phyloP scores from a whole-genome alignment of 2,888 invertebrate genomes.

The Eubasilissa splendida region DNA sequence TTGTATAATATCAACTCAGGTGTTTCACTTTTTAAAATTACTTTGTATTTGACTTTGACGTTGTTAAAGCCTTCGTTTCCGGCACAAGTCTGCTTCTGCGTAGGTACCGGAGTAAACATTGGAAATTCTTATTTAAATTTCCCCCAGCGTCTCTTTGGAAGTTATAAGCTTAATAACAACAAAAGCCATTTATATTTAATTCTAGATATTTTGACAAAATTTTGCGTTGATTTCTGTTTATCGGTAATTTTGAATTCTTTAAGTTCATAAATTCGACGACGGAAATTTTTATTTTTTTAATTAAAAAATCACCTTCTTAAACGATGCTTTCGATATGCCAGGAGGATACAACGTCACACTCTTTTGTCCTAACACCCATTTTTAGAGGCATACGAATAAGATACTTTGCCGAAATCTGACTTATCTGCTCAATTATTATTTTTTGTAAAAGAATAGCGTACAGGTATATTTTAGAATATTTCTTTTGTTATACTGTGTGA shows the following conservation, averaged over 20 bases:
- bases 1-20: slow-evolving; percentile 48
- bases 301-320: too few species aligned
- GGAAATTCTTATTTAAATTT: background rate
- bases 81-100: slow-evolving; percentile 2
- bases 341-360: too few species aligned
- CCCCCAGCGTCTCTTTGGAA: background rate
- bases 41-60: slow-evolving; percentile 31
- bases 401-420: too few species aligned
- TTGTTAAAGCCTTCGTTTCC: slow-evolving; percentile 26
- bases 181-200: slow-evolving; percentile 21
- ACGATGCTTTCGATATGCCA: too few species aligned
- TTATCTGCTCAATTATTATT: too few species aligned
- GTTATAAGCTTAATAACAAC: background rate
- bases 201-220: slow-evolving; percentile 2
- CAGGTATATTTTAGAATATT: too few species aligned
- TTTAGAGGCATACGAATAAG: too few species aligned
- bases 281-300: too few species aligned
- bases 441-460: too few species aligned
- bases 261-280: too few species aligned
- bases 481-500: too few species aligned
- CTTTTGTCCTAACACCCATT: too few species aligned
- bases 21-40: slow-evolving; percentile 28
- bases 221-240: slow-evolving; percentile 15
- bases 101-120: slow-evolving; percentile 6
- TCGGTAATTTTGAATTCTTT: background rate